phyloP scores from a whole-genome alignment of 2,888 invertebrate species.

The Drosophila tanythrix region DNA sequence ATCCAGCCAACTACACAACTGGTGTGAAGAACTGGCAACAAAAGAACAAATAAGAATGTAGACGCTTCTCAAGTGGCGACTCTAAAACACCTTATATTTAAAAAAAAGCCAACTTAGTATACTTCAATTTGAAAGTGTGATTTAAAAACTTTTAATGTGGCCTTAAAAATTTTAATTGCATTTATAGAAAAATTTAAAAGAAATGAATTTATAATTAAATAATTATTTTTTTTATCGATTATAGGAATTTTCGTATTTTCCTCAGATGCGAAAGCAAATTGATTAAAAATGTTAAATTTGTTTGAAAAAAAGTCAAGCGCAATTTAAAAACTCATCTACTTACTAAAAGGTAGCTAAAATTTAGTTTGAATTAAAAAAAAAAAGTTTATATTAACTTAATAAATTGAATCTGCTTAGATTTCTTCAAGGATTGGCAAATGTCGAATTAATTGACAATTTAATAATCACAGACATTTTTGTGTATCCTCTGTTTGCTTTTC shows the following conservation, averaged over 20 bases:
- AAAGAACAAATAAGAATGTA: constrained; percentile 16
- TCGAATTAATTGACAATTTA: background rate
- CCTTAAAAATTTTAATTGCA: background rate
- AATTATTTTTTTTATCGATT: background rate
- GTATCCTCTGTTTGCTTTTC: background rate
- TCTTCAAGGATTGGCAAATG: too few species aligned
- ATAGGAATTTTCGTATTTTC: too few species aligned
- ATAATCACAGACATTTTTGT: too few species aligned
- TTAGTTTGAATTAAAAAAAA: background rate
- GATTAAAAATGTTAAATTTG: background rate
- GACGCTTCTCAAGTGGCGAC: background rate
- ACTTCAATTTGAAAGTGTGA: background rate
- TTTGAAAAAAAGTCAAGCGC: background rate
- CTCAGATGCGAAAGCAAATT: background rate
- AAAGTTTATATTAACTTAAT: background rate
- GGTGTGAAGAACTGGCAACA: constrained; percentile 40
- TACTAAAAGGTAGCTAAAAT: background rate
- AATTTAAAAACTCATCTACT: background rate
- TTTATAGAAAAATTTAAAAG: background rate
- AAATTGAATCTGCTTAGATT: background rate
- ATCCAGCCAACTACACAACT: constrained; percentile 42
- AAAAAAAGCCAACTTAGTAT: background rate
- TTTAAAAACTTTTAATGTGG: background rate
- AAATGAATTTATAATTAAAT: background rate
- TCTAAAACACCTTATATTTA: constrained; percentile 4